A percentile compares a stretch with the other conserved stretches of the same genome.
These are phyloP conservation scores for Gnatocerus cornutus DNA, from an alignment of 2,888 invertebrate species.

Conservation along the genomic window DNA sequence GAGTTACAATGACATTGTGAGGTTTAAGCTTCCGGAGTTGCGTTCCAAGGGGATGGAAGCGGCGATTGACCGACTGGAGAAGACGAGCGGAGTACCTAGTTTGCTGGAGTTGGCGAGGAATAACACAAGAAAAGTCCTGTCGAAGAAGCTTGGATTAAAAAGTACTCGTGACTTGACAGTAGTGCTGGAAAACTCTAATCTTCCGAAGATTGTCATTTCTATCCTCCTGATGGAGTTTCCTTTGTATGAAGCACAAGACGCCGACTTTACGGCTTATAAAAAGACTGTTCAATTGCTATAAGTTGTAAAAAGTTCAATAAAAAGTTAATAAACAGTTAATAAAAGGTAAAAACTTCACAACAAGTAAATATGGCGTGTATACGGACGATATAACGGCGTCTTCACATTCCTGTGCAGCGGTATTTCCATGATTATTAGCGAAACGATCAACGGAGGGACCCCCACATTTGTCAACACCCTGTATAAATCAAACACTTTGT, in stretches of 20 bases:
- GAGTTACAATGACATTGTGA: neutral
- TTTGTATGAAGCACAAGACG: too few relatives aligned
- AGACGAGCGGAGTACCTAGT: neutral
- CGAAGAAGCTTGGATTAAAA: neutral
- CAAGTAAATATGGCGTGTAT: neutral
- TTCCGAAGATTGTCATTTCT: neutral
- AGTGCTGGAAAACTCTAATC: neutral
- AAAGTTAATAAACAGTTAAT: too few relatives aligned
- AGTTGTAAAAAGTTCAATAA: neutral
- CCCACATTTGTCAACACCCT: neutral
- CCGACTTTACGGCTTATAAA: too few relatives aligned
- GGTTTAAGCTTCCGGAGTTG: neutral
- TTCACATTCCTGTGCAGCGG: neutral
- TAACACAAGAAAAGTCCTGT: neutral
- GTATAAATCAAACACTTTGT: neutral
- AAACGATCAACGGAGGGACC: neutral
- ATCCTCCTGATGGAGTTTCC: neutral
- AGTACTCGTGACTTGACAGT: neutral
- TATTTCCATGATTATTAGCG: constrained; percentile 1
- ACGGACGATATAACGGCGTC: neutral
- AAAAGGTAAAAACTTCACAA: too few relatives aligned
- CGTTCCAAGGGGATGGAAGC: neutral
- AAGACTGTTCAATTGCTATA: too few relatives aligned
- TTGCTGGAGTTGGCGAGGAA: neutral
- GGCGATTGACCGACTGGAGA: neutral